Evolutionary conservation across 2,113 vertebrate species (phyloP).

Genomic region (Spea multiplicata): DNA sequence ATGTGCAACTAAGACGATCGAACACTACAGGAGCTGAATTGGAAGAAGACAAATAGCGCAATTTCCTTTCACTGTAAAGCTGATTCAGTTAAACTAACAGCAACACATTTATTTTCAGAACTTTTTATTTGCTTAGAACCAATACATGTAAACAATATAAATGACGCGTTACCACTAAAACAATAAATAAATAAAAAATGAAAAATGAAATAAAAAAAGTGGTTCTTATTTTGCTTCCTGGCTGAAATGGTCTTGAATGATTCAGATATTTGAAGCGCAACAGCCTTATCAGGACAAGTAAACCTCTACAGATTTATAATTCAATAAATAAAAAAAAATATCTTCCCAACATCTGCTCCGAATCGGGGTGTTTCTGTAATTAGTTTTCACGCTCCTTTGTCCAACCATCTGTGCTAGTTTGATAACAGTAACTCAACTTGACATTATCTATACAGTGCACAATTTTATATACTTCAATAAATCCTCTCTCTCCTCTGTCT

Average conservation of each 20-base stretch:
- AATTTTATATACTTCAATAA: conserved; percentile 46
- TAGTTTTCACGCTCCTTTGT: conserved; percentile 47
- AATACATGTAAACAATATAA: conserved; percentile 10
- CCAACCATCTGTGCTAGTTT: conserved; percentile 43
- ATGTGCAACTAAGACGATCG: conserved; percentile 27
- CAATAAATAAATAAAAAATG: conserved; percentile 2
- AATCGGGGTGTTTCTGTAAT: conserved; percentile 45
- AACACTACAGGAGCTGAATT: conserved; percentile 22
- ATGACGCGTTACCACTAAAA: not conserved
- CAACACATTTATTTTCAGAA: conserved; percentile 13
- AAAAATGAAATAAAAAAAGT: not conserved
- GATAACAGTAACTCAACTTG: conserved; percentile 48
- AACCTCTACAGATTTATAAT: conserved; percentile 45
- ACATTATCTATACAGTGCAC: conserved; percentile 47
- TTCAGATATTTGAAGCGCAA: conserved; percentile 38
- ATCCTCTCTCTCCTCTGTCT: conserved; percentile 37
- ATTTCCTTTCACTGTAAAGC: conserved; percentile 29
- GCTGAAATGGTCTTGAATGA: conserved; percentile 22
- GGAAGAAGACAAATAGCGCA: conserved; percentile 25
- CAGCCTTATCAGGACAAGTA: conserved; percentile 43
- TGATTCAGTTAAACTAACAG: conserved; percentile 7
- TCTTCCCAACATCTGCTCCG: conserved; percentile 39
- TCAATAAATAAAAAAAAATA: conserved; percentile 42
- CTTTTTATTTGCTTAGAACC: conserved; percentile 4
- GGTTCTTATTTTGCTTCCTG: conserved; percentile 9